A percentile compares a stretch with the other conserved stretches of the same genome.
These are phyloP conservation scores for Tethya wilhelma DNA, from an alignment of 37 sponge, comb jelly and placozoan species.

Conservation along the genomic window DNA sequence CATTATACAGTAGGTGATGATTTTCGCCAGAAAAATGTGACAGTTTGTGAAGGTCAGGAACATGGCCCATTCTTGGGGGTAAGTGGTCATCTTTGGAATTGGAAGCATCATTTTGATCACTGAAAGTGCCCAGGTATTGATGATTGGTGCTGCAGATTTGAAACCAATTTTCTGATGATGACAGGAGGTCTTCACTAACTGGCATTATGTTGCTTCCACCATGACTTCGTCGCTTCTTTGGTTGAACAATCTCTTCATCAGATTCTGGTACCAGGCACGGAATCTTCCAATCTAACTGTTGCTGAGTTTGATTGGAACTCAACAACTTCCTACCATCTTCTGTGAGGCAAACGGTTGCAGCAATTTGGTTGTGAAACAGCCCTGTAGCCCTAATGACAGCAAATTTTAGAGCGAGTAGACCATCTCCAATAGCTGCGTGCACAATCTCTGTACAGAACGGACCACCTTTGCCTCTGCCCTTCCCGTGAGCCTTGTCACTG, in stretches of 20 bases:
- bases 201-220: constrained; percentile 7
- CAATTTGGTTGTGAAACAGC: neutral
- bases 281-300: constrained; percentile 3
- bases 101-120: neutral
- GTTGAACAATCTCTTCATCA: neutral
- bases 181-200: neutral
- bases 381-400: neutral
- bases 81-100: neutral
- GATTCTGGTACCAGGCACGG: neutral
- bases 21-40: constrained; percentile 8
- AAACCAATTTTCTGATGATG: constrained; percentile 8
- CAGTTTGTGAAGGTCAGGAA: neutral
- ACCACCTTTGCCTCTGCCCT: neutral
- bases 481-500: constrained; percentile 2
- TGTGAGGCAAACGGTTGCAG: constrained; percentile 1
- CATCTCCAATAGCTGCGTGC: constrained; percentile 10
- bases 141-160: neutral
- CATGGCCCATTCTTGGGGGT: constrained; percentile 12
- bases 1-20: neutral
- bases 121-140: neutral
- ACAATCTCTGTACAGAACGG: neutral
- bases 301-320: too few relatives aligned
- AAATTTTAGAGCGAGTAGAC: constrained; percentile 3
- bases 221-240: constrained; percentile 1
- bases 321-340: neutral